Percentiles rank a stretch among this genome's conserved stretches.
These are phyloP conservation scores for Noctua fimbriata DNA, from an alignment of 2,888 invertebrate species.

Conservation along the genomic window DNA sequence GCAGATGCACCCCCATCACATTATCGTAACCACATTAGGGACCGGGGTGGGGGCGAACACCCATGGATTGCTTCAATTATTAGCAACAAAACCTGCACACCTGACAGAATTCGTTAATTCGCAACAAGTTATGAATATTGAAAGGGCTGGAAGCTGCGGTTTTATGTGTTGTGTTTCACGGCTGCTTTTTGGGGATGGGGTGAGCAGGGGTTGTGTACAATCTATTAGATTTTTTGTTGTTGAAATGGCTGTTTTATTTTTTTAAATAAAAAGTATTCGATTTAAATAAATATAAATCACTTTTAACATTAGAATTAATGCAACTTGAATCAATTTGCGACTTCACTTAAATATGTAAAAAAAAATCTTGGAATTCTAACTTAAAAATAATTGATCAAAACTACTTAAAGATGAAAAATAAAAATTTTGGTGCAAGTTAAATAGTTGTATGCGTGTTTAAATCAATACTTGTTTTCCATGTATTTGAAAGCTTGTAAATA, in stretches of 20 bases:
- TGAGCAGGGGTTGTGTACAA: neutral
- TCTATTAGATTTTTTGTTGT: neutral
- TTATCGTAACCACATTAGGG: slow-evolving; percentile 20
- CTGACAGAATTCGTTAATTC: slow-evolving; percentile 68
- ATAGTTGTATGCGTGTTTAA: neutral
- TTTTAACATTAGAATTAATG: too few species aligned
- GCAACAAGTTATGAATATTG: slow-evolving; percentile 67
- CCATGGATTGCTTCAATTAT: slow-evolving; percentile 29
- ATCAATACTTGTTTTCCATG: neutral
- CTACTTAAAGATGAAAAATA: neutral
- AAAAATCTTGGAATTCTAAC: too few species aligned
- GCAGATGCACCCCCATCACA: slow-evolving; percentile 42
- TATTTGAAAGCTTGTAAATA: neutral
- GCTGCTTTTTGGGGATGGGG: neutral
- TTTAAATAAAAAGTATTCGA: too few species aligned
- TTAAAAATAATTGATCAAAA: neutral
- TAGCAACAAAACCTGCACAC: slow-evolving; percentile 52
- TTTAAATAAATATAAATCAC: too few species aligned
- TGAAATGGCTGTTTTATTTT: neutral
- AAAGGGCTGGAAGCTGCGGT: slow-evolving; percentile 34
- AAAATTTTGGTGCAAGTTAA: too few species aligned
- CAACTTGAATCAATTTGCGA: too few species aligned
- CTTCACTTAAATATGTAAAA: too few species aligned
- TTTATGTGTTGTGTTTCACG: slow-evolving; percentile 33
- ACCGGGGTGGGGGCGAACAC: neutral